Conservation (phyloP, 2,113 vertebrate genomes). For the Phrynocephalus versicolor region DNA sequence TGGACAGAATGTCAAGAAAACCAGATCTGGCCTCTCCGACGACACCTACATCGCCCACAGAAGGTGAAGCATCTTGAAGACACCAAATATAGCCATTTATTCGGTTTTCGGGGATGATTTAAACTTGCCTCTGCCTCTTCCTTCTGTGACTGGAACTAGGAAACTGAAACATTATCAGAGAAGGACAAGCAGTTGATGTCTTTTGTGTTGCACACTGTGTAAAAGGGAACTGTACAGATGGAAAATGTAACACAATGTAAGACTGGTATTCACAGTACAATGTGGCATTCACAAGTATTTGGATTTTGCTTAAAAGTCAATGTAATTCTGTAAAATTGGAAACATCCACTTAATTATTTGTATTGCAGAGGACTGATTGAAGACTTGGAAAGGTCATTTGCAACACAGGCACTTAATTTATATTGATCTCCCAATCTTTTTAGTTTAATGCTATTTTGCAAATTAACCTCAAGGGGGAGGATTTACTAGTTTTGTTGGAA, state of each 20-base stretch:
- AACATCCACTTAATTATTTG: conserved; percentile 53
- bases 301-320: conserved; percentile 69
- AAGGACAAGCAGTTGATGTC: conserved; percentile 69
- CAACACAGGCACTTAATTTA: conserved; percentile 72
- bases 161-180: conserved; percentile 68
- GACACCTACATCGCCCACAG: conserved; percentile 83
- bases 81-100: conserved; percentile 78
- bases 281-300: conserved; percentile 66
- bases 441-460: conserved; percentile 58
- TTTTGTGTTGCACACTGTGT: conserved; percentile 71
- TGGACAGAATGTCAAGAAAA: conserved; percentile 95
- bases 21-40: conserved; percentile 87
- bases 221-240: conserved; percentile 71
- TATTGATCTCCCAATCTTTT: conserved; percentile 62
- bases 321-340: conserved; percentile 66
- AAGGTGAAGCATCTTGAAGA: conserved; percentile 95
- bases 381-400: conserved; percentile 56
- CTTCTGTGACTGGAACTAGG: conserved; percentile 78
- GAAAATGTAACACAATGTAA: conserved; percentile 55
- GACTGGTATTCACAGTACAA: conserved; percentile 63
- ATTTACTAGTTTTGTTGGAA: conserved; percentile 60
- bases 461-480: conserved; percentile 40
- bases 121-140: conserved; percentile 81
- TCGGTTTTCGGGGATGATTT: conserved; percentile 73
- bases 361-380: conserved; percentile 55